phyloP scores from a whole-genome alignment of 2,888 invertebrate species.

The Phytoseiulus persimilis region DNA sequence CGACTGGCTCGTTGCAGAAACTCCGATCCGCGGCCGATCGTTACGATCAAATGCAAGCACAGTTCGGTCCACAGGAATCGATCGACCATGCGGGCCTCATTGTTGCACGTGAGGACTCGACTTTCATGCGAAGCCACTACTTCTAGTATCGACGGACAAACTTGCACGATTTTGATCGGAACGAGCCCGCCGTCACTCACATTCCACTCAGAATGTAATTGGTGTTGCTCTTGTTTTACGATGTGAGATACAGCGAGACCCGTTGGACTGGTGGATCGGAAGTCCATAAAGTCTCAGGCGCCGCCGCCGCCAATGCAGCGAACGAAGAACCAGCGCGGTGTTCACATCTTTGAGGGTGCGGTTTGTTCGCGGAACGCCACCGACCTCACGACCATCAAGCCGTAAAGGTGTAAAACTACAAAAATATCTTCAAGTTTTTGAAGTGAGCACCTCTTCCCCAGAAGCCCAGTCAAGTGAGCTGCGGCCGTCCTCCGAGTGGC shows the following conservation, averaged over 20 bases:
- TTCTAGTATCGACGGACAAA: too few relatives aligned
- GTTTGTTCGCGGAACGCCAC: not conserved
- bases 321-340: not conserved
- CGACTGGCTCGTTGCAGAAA: too few relatives aligned
- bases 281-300: not conserved
- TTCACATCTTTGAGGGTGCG: not conserved
- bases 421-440: not conserved
- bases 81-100: not conserved
- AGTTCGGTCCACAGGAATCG: not conserved
- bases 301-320: too few relatives aligned
- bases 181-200: not conserved
- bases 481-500: not conserved
- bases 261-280: not conserved
- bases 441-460: not conserved
- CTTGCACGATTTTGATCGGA: not conserved
- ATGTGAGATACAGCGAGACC: not conserved
- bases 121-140: too few relatives aligned
- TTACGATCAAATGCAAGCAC: not conserved
- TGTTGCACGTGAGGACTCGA: too few relatives aligned
- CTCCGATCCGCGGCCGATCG: too few relatives aligned
- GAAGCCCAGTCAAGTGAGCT: not conserved
- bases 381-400: slow-evolving; percentile 23
- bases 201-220: not conserved
- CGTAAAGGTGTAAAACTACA: slow-evolving; percentile 37
- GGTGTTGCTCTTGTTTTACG: not conserved